Conservation (phyloP, 2,113 vertebrate species). For the Halichoerus grypus region DNA sequence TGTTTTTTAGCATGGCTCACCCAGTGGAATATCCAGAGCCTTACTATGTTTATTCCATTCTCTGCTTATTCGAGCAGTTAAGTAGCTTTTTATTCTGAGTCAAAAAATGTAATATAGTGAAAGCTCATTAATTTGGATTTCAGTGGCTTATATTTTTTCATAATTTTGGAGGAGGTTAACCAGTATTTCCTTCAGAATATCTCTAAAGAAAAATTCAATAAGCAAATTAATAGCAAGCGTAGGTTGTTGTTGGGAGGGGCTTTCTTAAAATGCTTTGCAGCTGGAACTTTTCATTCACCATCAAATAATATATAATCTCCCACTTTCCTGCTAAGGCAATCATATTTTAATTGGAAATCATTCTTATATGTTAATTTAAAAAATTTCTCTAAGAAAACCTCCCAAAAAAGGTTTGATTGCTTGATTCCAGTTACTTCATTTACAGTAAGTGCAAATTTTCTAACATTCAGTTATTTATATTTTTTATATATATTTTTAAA, state of each 20-base stretch:
- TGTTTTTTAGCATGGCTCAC: neutral
- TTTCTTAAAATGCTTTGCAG: neutral
- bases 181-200: neutral
- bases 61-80: constrained; percentile 27
- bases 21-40: neutral
- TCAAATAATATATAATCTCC: neutral
- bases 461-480: neutral
- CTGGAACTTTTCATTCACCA: neutral
- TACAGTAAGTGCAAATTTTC: neutral
- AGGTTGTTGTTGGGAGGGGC: neutral
- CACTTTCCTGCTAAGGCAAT: neutral
- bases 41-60: neutral
- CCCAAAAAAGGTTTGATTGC: neutral
- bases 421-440: neutral
- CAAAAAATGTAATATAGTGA: neutral
- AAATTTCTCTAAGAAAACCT: neutral
- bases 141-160: neutral
- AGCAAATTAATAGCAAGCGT: neutral
- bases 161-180: constrained; percentile 9
- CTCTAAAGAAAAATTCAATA: neutral
- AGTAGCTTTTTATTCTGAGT: constrained; percentile 45
- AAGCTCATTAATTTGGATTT: constrained; percentile 52
- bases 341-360: neutral
- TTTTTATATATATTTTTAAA: no score
- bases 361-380: neutral